phyloP scores from a whole-genome alignment of 37 sponge, comb jelly and placozoan species.

The Petrosia ficiformis region DNA sequence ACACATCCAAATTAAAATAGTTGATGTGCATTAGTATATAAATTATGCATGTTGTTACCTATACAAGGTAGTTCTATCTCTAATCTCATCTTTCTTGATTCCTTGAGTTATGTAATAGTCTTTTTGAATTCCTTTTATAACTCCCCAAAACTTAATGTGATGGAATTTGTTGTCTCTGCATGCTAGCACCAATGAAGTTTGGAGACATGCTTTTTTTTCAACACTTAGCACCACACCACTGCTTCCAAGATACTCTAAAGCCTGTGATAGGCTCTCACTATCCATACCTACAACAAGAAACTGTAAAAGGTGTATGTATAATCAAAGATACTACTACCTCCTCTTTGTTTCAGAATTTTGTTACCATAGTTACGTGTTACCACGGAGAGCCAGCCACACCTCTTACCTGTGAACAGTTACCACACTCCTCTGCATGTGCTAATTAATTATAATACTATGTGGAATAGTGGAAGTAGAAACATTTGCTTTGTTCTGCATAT shows the following conservation, averaged over 20 bases:
- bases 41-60: conserved; percentile 51
- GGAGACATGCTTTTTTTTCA: conserved; percentile 91
- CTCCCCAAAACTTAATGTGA: conserved; percentile 89
- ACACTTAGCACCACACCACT: conserved; percentile 89
- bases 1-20: background rate
- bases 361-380: no score
- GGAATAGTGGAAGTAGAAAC: no score
- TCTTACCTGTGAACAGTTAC: no score
- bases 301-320: no score
- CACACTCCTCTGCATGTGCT: no score
- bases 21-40: background rate
- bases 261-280: conserved; percentile 43
- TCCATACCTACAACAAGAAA: conserved; percentile 90
- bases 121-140: conserved; percentile 76
- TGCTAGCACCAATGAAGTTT: conserved; percentile 75
- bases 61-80: conserved; percentile 83
- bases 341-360: background rate
- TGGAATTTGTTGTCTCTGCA: conserved; percentile 81
- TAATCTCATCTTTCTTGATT: conserved; percentile 75
- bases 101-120: conserved; percentile 95
- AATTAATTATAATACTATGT: no score
- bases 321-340: conserved; percentile 18
- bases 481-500: no score
- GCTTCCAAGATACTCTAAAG: conserved; percentile 74
- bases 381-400: no score